phyloP scores from a whole-genome alignment of 2,888 invertebrate genomes.

The Idaea straminata region DNA sequence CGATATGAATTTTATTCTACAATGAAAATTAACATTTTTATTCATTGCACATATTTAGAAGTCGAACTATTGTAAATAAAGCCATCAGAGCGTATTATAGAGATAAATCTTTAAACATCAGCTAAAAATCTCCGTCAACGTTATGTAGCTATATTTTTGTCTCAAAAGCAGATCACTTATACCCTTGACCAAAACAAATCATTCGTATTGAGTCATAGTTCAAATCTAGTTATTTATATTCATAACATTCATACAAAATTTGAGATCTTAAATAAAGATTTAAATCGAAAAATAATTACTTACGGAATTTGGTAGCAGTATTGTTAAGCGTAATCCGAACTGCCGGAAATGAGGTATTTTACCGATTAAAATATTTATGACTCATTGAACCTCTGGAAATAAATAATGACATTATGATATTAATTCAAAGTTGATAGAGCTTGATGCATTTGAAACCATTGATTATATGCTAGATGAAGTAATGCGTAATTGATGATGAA shows the following conservation, averaged over 20 bases:
- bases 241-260: slow-evolving; percentile 21
- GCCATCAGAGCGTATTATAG: not conserved
- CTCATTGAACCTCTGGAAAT: slow-evolving; percentile 16
- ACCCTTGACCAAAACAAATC: not conserved
- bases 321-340: slow-evolving; percentile 13
- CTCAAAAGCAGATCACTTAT: not conserved
- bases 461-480: slow-evolving; percentile 10
- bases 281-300: not conserved
- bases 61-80: slow-evolving; percentile 1
- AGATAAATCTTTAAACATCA: slow-evolving; percentile 2
- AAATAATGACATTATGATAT: slow-evolving; percentile 17
- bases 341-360: slow-evolving; percentile 10
- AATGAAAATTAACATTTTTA: slow-evolving; percentile 2
- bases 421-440: slow-evolving; percentile 15
- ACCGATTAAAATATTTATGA: slow-evolving; percentile 13
- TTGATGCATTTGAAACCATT: slow-evolving; percentile 12
- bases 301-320: not conserved
- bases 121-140: not conserved
- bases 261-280: not conserved
- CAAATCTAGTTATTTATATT: slow-evolving; percentile 53
- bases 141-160: not conserved
- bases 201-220: slow-evolving; percentile 48
- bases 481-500: slow-evolving; percentile 5
- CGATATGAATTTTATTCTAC: slow-evolving; percentile 13
- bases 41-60: not conserved